phyloP scores from a whole-genome alignment of 2,797 vertebrate species.

The Enteromius paludinosus region DNA sequence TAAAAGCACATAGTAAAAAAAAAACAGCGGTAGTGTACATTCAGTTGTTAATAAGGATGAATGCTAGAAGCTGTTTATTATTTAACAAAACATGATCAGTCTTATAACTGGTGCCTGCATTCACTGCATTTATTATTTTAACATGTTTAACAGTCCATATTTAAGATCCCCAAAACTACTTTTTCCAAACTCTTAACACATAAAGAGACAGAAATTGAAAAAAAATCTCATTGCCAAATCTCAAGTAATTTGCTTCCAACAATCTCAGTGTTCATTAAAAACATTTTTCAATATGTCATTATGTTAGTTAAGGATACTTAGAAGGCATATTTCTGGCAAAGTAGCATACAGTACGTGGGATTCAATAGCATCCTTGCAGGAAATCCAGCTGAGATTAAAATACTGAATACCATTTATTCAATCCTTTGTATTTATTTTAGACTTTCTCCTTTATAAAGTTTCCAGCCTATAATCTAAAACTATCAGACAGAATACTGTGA shows the following conservation, averaged over 20 bases:
- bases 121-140: neutral
- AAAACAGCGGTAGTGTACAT: too few species aligned
- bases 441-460: conserved; percentile 1
- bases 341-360: neutral
- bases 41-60: too few species aligned
- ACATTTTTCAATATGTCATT: neutral
- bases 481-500: conserved; percentile 29
- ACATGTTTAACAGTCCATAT: neutral
- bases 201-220: neutral
- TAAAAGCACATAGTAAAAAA: too few species aligned
- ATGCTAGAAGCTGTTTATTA: neutral
- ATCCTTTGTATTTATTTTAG: conserved; percentile 12
- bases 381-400: conserved; percentile 19
- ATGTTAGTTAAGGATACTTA: neutral
- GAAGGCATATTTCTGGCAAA: neutral
- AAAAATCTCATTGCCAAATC: neutral
- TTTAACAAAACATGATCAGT: neutral
- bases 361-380: neutral
- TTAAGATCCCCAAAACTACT: neutral
- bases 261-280: neutral
- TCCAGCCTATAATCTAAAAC: conserved; percentile 15
- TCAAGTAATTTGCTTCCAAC: neutral
- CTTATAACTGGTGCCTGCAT: neutral
- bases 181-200: neutral
- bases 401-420: conserved; percentile 9